Conservation (phyloP, 2,888 invertebrate genomes). For the Noctuana brunneofusca region DNA sequence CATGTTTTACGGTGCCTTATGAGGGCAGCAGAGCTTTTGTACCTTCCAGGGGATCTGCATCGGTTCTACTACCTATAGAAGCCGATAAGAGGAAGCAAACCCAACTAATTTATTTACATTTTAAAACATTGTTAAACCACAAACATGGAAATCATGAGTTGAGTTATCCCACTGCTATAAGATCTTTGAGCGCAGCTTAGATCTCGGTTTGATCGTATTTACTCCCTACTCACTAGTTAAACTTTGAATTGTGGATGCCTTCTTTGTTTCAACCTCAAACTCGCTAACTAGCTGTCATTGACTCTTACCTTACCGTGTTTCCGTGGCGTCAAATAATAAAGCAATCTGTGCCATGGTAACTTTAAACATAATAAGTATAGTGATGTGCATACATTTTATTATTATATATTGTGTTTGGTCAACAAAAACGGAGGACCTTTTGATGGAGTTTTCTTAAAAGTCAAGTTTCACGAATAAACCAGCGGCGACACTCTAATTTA, state of each 20-base stretch:
- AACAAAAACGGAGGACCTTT: too few relatives aligned
- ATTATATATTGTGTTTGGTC: too few relatives aligned
- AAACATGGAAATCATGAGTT: conserved; percentile 36
- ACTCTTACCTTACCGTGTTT: conserved; percentile 46
- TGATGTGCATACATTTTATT: too few relatives aligned
- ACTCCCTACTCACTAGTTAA: conserved; percentile 71
- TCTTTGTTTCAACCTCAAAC: conserved; percentile 74
- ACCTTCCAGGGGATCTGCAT: too few relatives aligned
- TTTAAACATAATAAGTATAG: background rate
- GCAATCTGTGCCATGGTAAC: background rate
- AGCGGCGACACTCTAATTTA: too few relatives aligned
- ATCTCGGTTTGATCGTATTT: conserved; percentile 75
- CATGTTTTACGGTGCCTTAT: too few relatives aligned
- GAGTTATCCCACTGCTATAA: conserved; percentile 69
- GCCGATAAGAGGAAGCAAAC: background rate
- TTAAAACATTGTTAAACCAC: background rate
- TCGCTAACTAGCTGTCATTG: conserved; percentile 73
- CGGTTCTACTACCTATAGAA: too few relatives aligned
- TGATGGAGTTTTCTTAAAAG: too few relatives aligned
- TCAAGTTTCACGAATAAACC: too few relatives aligned
- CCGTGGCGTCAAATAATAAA: conserved; percentile 15
- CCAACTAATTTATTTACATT: background rate
- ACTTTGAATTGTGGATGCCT: conserved; percentile 67
- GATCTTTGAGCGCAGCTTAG: conserved; percentile 77
- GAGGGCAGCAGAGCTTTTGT: too few relatives aligned